Conservation (phyloP, 2,888 invertebrate genomes). For the Doris montereyensis region DNA sequence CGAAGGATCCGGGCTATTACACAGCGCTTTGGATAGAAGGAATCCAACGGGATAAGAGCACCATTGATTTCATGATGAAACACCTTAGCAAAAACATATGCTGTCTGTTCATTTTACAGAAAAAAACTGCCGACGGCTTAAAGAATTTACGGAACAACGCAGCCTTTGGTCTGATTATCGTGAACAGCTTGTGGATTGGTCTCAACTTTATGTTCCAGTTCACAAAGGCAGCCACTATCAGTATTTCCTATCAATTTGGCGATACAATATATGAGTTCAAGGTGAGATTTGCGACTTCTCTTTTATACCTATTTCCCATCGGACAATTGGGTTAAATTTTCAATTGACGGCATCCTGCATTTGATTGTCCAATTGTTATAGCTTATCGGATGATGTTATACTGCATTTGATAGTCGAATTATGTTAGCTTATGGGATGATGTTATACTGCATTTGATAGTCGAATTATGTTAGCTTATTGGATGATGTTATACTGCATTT, state of each 20-base stretch:
- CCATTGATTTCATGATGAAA: neutral
- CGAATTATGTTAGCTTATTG: no score
- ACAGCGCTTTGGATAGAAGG: neutral
- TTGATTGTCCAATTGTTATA: no score
- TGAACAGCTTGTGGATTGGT: conserved; percentile 97
- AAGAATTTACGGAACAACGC: conserved; percentile 79
- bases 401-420: no score
- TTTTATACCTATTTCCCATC: neutral
- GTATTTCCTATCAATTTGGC: neutral
- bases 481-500: no score
- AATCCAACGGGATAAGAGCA: neutral
- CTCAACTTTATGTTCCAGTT: conserved; percentile 74
- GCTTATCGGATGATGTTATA: no score
- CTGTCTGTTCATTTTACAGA: conserved; percentile 18
- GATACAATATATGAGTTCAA: neutral
- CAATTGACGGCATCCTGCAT: neutral
- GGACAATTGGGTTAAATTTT: neutral
- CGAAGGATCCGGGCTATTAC: no score
- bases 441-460: no score
- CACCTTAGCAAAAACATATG: no score
- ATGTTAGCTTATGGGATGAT: no score
- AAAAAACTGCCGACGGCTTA: conserved; percentile 38
- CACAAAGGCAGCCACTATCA: conserved; percentile 24
- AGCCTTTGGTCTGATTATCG: conserved; percentile 86
- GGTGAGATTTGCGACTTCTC: neutral